Percentiles rank a stretch among this genome's conserved stretches.
phyloP scores from a whole-genome alignment of 2,797 vertebrate species.

The Amphiprion clarkii region DNA sequence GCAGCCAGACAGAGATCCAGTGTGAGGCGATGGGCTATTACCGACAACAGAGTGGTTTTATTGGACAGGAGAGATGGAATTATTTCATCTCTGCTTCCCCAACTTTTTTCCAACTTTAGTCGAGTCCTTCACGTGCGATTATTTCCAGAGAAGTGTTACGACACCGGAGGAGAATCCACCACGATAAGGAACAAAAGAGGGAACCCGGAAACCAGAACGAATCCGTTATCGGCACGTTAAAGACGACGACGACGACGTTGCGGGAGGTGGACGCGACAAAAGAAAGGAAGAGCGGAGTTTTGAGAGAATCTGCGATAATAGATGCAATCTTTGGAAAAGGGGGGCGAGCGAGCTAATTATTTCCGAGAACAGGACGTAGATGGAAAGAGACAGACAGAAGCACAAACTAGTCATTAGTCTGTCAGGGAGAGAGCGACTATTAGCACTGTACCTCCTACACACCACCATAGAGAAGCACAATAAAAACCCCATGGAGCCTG shows the following conservation, averaged over 20 bases:
- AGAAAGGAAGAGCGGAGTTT: slow-evolving; percentile 29
- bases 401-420: slow-evolving; percentile 81
- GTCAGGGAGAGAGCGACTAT: slow-evolving; percentile 76
- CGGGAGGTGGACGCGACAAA: slow-evolving; percentile 42
- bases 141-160: no score
- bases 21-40: neutral
- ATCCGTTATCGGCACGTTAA: slow-evolving; percentile 24
- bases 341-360: slow-evolving; percentile 66
- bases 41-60: neutral
- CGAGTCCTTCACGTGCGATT: no score
- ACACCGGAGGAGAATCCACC: no score
- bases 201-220: slow-evolving; percentile 6
- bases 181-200: neutral
- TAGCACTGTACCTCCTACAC: slow-evolving; percentile 61
- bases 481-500: slow-evolving; percentile 53
- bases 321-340: slow-evolving; percentile 59
- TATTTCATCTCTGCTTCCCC: no score
- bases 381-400: slow-evolving; percentile 52
- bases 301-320: slow-evolving; percentile 58
- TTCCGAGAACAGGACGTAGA: slow-evolving; percentile 42
- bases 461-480: slow-evolving; percentile 16
- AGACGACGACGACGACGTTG: neutral
- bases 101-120: no score
- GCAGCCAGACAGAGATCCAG: neutral
- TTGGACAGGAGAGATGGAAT: neutral